A percentile compares a stretch with the other conserved stretches of the same genome.
These are phyloP conservation scores for Drosophila sordidula DNA, from an alignment of 2,888 invertebrate species.

Conservation along the genomic window DNA sequence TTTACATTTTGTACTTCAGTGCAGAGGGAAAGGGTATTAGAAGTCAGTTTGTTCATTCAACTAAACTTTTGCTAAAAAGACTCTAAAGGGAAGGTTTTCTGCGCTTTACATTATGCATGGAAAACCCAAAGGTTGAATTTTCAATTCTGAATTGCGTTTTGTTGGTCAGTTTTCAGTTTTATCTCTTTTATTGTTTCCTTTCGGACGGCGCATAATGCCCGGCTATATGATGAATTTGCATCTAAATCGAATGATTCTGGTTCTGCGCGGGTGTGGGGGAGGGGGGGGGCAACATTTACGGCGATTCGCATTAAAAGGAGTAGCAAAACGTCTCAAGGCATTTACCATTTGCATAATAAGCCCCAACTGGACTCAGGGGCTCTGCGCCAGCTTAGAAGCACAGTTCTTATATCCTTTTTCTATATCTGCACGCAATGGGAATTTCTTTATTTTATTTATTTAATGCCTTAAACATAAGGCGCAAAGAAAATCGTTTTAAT, in stretches of 20 bases:
- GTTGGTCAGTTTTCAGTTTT: conserved; percentile 47
- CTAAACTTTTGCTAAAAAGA: conserved; percentile 31
- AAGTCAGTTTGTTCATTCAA: conserved; percentile 6
- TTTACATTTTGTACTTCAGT: conserved; percentile 15
- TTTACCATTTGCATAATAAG: conserved; percentile 82
- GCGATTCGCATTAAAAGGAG: conserved; percentile 65
- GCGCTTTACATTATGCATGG: conserved; percentile 55
- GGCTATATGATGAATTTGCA: conserved; percentile 84
- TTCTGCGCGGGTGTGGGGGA: neutral
- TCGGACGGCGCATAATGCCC: conserved; percentile 46
- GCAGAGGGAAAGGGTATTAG: conserved; percentile 4
- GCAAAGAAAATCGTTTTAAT: conserved; percentile 6
- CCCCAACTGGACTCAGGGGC: conserved; percentile 65
- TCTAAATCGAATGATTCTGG: conserved; percentile 83
- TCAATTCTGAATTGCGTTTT: conserved; percentile 35
- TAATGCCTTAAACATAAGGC: neutral
- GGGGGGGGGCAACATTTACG: conserved; percentile 4
- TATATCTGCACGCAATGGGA: conserved; percentile 36
- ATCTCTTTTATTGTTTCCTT: conserved; percentile 48
- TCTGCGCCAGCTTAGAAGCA: conserved; percentile 54
- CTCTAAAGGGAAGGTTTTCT: conserved; percentile 23
- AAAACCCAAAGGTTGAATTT: conserved; percentile 44
- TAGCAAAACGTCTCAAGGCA: conserved; percentile 52
- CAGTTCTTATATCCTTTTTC: conserved; percentile 17
- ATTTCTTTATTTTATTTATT: conserved; percentile 28